phyloP scores from a whole-genome alignment of 2,888 invertebrate genomes.

The Apamea epomidion region DNA sequence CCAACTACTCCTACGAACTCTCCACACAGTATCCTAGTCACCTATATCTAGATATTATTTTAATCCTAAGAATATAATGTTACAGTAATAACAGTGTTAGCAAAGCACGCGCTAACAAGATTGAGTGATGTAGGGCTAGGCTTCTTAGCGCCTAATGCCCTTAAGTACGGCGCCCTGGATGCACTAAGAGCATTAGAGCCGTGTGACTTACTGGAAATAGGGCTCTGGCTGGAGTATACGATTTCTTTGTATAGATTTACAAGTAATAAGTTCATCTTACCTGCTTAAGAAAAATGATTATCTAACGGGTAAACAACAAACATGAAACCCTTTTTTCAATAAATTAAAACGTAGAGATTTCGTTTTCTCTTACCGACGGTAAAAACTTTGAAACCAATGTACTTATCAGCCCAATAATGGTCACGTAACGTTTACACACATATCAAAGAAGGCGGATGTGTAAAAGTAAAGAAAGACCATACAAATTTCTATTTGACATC shows the following conservation, averaged over 20 bases:
- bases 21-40: conserved; percentile 17
- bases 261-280: conserved; percentile 7
- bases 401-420: background rate
- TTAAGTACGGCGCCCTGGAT: conserved; percentile 85
- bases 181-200: conserved; percentile 84
- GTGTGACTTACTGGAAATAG: conserved; percentile 76
- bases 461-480: background rate
- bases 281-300: background rate
- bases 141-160: conserved; percentile 84
- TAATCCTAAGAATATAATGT: conserved; percentile 66
- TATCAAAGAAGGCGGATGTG: conserved; percentile 1
- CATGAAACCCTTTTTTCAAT: background rate
- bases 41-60: conserved; percentile 54
- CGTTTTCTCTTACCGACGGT: background rate
- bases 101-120: conserved; percentile 80
- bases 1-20: background rate
- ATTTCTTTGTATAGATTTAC: conserved; percentile 48
- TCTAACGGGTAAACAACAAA: background rate
- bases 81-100: conserved; percentile 76
- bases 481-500: background rate
- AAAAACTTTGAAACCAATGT: background rate
- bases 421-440: background rate
- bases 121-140: conserved; percentile 83
- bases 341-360: background rate
- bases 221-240: conserved; percentile 62